Base-by-base conservation (phyloP, 2,113 vertebrate genomes). In the Trematomus loennbergii region DNA sequence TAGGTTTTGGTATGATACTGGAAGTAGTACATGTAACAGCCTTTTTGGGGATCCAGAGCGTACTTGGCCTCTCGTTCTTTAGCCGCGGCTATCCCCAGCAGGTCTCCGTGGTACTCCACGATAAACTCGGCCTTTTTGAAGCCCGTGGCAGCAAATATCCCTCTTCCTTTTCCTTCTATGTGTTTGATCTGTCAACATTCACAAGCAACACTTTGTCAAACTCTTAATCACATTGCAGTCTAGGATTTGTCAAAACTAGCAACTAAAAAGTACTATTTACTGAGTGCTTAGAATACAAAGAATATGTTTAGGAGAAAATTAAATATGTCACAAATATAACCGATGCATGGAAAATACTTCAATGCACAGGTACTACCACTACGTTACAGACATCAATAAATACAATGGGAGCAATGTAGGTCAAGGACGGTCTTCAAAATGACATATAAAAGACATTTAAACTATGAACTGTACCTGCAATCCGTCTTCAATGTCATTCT, bases 11-110 rank as follows among this genome's bases (percentile, higher is more conserved):
- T 94, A 83, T 96, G 93, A 90, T 97, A 97, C 90, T 97, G 97
- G 88, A 99, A 99, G 79, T 99, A 99, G 91, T 99, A 99, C 98
- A 99, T 99, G 90, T 98, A 99, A 95, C 98, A 99, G 93, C 98
- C 98, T 0, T 96, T 97, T 72, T 95, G 91, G 12, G 97, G 97
- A 72, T 99, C 97, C 72, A 96, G 92, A 12, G 97, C 95, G 0
- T 99, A 99, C 36, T 95, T 54, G 2, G 94, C 95, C 83, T 99
- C 98, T 74, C 97, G 91, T 29, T 85, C 95, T 88, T 95, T 99
- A 29, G 97, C 97, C 0, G 97, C 96, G 0, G 94, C 93, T 68
- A 97, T 95, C 5, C 93, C 89, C 90, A 95, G 65, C 2, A 95
- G 83, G 75, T 94, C 92, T 33, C 94, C 94, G 5, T 94, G 92